These are phyloP conservation scores for Torymus texanus DNA, from an alignment of 2,888 invertebrate species.

Conservation along the genomic window DNA sequence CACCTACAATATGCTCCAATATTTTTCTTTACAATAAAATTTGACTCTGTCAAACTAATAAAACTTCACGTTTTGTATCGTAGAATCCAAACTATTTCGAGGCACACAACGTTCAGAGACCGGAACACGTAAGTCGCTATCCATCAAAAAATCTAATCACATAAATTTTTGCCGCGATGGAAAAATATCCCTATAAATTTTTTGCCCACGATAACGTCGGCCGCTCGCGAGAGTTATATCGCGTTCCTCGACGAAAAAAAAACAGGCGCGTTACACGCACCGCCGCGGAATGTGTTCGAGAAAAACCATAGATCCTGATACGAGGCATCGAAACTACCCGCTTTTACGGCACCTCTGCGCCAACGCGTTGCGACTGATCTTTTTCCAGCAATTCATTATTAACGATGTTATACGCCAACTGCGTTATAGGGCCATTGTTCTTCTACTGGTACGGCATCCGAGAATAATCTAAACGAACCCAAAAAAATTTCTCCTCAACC, in stretches of 20 bases:
- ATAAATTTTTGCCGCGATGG: constrained; percentile 18
- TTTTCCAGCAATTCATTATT: no score
- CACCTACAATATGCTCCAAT: no score
- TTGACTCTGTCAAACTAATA: no score
- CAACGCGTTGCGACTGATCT: no score
- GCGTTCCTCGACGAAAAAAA: neutral
- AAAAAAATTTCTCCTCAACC: no score
- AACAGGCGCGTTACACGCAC: neutral
- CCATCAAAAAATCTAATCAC: constrained; percentile 41
- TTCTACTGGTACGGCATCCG: no score
- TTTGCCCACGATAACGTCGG: constrained; percentile 35
- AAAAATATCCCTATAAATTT: constrained; percentile 46
- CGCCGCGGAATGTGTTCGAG: constrained; percentile 18
- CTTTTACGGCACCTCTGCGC: constrained; percentile 21
- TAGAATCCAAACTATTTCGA: no score
- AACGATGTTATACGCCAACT: no score
- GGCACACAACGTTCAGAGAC: neutral
- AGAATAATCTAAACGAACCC: no score
- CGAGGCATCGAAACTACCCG: constrained; percentile 12
- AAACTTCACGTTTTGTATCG: no score
- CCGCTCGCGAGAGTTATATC: neutral
- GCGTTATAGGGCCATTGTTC: no score
- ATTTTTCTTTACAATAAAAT: no score
- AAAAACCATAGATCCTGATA: constrained; percentile 28
- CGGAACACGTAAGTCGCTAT: constrained; percentile 4